Percentiles rank a stretch among this genome's conserved stretches.
phyloP scores from a whole-genome alignment of 2,797 vertebrate genomes.

The Numenius phaeopus region DNA sequence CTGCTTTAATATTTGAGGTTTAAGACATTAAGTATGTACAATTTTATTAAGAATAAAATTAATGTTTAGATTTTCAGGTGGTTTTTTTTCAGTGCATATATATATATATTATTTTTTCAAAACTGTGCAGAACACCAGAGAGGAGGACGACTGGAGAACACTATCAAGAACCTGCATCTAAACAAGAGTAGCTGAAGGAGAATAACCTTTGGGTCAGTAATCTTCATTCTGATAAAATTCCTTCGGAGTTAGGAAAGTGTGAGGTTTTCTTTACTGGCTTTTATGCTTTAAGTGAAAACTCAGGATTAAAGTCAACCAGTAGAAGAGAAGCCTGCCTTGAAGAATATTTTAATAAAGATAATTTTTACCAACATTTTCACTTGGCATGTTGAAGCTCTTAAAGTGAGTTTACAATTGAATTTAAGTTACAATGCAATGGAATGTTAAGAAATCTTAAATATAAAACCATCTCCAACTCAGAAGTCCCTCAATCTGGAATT shows the following conservation, averaged over 20 bases:
- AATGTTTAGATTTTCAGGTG: neutral
- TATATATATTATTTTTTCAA: neutral
- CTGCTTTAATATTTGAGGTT: neutral
- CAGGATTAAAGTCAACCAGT: neutral
- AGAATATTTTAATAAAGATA: neutral
- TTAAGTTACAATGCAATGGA: neutral
- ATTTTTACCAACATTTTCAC: neutral
- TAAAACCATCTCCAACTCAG: neutral
- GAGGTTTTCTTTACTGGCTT: neutral
- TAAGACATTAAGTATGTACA: neutral
- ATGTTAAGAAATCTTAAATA: neutral
- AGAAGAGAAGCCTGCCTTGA: neutral
- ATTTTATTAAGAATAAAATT: neutral
- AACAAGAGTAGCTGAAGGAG: neutral
- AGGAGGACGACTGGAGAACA: neutral
- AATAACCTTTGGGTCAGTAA: neutral
- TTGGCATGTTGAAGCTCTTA: neutral
- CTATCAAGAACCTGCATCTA: neutral
- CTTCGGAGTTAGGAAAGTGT: neutral
- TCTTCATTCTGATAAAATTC: neutral
- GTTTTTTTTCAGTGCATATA: neutral
- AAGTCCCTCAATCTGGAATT: neutral
- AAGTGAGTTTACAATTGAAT: neutral
- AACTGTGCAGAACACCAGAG: neutral
- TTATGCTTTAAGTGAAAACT: neutral